Base-by-base conservation (phyloP, 2,797 vertebrate genomes). In the Chaetophractus vellerosus region DNA sequence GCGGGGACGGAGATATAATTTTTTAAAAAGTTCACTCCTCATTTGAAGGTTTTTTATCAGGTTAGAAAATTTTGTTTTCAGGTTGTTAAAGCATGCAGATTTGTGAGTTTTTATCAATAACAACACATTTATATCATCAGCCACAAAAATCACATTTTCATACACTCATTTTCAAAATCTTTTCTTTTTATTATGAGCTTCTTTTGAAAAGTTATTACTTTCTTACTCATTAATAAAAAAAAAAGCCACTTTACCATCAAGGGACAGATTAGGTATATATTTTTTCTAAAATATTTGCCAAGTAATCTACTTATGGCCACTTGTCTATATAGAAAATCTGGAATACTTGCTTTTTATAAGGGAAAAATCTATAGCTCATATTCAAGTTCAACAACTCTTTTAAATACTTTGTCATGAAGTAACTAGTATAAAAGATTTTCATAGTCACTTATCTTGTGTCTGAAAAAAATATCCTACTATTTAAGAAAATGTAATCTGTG, bases 401-500 rank as follows among this genome's bases (percentile, higher is more conserved):
- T 81, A 88, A 81, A 23, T 36, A 41, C 21, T 79, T 80, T 33
- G 23, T 84, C 18, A 57, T 63, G 26, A 81, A 45, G 33, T 81
- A 76, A 63, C 26, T 9, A 80, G 52, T 48, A 64, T 16, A 63
- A 81, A 96, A 41, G 7, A n/a, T 87, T 69, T 82, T 71, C 79
- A 87, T 45, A 76, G 33, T 83, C 16, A 87, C 8, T 87, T 92
- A 26, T 89, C 36, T 75, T 83, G 61, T 28, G 16, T 55, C 31
- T 87, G 14, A 92, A 93, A 89, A 82, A 78, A 41, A 74, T 74
- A 93, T 45, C 26, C 24, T 63, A 38, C 68, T 64, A 90, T 63
- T 94, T 63, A 78, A 76, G 36, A 87, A 66, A 95, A 80, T 63
- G 31, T 0, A 28, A 41, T n/a, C n/a, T 82, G 33, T 85, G 38